Percentiles rank a stretch among this genome's conserved stretches.
Evolutionary conservation across 2,888 invertebrate species (phyloP).

Genomic region (Drosophila rubida): DNA sequence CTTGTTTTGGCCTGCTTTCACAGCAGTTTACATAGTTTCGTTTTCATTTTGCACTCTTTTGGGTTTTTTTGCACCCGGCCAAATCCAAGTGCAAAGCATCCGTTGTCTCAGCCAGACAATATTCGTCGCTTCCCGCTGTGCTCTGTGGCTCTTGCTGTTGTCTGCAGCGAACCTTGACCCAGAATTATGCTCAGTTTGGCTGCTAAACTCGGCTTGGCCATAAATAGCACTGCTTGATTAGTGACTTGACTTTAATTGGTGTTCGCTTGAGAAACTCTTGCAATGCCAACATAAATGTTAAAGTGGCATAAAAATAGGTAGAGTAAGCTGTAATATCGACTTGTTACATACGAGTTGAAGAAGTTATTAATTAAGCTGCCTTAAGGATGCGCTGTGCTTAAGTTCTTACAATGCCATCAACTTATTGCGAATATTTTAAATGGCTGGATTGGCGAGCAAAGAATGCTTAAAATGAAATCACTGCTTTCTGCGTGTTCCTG

Average conservation of each 20-base stretch:
- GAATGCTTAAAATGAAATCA: conserved; percentile 18
- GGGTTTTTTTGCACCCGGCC: conserved; percentile 8
- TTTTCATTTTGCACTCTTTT: conserved; percentile 24
- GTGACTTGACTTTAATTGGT: conserved; percentile 58
- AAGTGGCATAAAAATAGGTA: too few relatives aligned
- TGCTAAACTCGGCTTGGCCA: conserved; percentile 19
- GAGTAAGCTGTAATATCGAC: too few relatives aligned
- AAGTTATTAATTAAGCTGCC: background rate
- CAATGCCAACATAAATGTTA: background rate
- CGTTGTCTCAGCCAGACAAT: conserved; percentile 41
- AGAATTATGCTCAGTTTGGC: conserved; percentile 33
- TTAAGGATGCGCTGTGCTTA: background rate
- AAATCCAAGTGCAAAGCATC: conserved; percentile 23
- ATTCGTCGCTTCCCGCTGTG: background rate
- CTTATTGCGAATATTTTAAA: background rate
- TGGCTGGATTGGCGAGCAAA: background rate
- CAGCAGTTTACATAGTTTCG: conserved; percentile 54
- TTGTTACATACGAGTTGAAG: too few relatives aligned
- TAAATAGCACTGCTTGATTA: conserved; percentile 67
- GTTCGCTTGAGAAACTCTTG: conserved; percentile 1
- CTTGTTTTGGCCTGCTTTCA: conserved; percentile 26
- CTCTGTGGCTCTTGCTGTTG: conserved; percentile 7
- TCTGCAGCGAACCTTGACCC: conserved; percentile 56
- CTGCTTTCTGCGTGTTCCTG: conserved; percentile 50
- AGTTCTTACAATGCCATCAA: background rate